Percentiles rank a stretch among this genome's conserved stretches.
phyloP scores from a whole-genome alignment of 2,113 vertebrate genomes.

The Pelobates fuscus region DNA sequence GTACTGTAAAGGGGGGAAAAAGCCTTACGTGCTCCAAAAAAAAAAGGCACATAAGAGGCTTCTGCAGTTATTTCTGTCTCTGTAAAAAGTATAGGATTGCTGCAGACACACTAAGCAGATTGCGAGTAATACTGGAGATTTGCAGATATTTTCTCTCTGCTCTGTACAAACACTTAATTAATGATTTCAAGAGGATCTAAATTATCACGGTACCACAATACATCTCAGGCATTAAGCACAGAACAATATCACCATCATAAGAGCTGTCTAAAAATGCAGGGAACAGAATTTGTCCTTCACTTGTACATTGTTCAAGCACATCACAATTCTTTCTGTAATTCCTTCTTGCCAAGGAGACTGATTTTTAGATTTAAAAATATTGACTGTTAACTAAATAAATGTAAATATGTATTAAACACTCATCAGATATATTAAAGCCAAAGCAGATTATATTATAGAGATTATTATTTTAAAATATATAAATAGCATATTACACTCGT shows the following conservation, averaged over 20 bases:
- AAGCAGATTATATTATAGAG: too few species aligned
- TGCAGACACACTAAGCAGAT: background rate
- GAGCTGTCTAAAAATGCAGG: constrained; percentile 3
- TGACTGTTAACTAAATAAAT: too few species aligned
- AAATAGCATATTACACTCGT: too few species aligned
- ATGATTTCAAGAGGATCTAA: constrained; percentile 27
- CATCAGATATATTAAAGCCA: too few species aligned
- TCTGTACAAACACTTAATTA: constrained; percentile 27
- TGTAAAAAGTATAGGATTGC: background rate
- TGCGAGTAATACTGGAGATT: background rate
- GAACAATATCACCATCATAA: constrained; percentile 9
- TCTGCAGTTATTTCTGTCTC: background rate
- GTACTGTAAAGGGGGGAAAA: background rate
- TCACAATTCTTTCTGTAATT: too few species aligned
- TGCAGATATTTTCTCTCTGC: background rate
- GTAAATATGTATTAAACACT: too few species aligned
- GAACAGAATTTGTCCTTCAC: background rate
- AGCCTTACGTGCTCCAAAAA: background rate
- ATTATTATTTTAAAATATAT: too few species aligned
- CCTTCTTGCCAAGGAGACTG: too few species aligned
- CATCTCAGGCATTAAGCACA: constrained; percentile 15
- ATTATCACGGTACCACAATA: constrained; percentile 21
- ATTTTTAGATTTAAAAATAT: too few species aligned
- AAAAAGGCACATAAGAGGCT: background rate
- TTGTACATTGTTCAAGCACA: too few species aligned